These are phyloP conservation scores for Erethizon dorsatum DNA, from an alignment of 2,797 vertebrate genomes.

Conservation along the genomic window DNA sequence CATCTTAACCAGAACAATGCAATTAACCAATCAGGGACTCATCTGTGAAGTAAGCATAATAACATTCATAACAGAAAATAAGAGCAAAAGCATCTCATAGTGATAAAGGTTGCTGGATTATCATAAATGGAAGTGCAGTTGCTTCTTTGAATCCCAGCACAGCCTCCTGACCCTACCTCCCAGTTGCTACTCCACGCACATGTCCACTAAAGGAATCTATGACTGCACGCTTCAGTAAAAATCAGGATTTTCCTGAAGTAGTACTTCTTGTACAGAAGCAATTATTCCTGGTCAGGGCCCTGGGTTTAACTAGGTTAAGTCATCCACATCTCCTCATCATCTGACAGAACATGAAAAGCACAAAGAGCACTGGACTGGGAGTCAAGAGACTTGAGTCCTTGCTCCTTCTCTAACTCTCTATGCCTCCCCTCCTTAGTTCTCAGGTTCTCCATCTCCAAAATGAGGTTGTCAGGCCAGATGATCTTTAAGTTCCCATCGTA, in stretches of 20 bases:
- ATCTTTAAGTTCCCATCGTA: background rate
- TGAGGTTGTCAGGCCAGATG: background rate
- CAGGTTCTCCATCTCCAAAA: conserved; percentile 25
- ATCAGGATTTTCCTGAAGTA: background rate
- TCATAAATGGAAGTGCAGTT: background rate
- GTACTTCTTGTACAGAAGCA: conserved; percentile 33
- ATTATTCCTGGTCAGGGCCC: background rate
- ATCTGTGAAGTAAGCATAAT: background rate
- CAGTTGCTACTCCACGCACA: background rate
- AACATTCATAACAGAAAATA: background rate
- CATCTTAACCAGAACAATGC: background rate
- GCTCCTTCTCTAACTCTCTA: background rate
- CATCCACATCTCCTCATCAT: background rate
- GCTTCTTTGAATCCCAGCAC: background rate
- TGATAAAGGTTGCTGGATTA: background rate
- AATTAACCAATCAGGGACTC: background rate
- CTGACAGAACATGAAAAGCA: background rate
- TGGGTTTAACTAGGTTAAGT: background rate
- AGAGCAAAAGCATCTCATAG: background rate
- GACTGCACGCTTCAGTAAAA: background rate
- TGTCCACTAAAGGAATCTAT: background rate
- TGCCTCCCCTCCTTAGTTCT: background rate
- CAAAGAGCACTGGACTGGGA: background rate
- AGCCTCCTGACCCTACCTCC: background rate
- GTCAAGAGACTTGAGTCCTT: background rate